These are phyloP conservation scores for Zosterops japonicus DNA, from an alignment of 2,113 vertebrate species.

Conservation along the genomic window DNA sequence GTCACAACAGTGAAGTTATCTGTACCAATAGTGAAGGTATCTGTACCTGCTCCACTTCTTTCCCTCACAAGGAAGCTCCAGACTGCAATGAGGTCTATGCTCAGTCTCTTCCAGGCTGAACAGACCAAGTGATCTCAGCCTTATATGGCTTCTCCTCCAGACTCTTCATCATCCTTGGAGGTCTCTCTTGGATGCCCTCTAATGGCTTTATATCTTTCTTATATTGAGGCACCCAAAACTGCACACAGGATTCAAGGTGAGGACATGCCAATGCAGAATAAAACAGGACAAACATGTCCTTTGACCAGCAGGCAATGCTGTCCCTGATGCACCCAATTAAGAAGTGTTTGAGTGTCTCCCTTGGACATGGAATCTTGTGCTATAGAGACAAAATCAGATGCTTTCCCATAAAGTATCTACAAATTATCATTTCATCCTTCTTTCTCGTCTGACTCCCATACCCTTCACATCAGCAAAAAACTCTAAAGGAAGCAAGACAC, in stretches of 20 bases:
- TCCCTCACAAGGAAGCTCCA: background rate
- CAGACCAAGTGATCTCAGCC: background rate
- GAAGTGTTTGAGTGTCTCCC: background rate
- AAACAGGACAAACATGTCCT: background rate
- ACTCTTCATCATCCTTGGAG: background rate
- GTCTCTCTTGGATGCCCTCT: background rate
- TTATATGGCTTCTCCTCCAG: background rate
- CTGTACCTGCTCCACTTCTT: background rate
- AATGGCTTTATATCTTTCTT: background rate
- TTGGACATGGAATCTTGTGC: background rate
- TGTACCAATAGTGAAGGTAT: background rate
- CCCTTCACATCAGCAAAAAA: background rate
- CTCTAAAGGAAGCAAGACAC: background rate
- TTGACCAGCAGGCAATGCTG: background rate
- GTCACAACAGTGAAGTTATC: background rate
- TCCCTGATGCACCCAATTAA: background rate
- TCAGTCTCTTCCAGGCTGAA: background rate
- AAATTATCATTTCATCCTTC: background rate
- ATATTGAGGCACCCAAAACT: background rate
- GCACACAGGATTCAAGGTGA: accelerated
- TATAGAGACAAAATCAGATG: background rate
- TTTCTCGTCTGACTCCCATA: background rate
- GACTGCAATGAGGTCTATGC: background rate
- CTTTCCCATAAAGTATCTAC: background rate
- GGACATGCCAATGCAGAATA: background rate